A percentile compares a stretch with the other conserved stretches of the same genome.
Conservation (phyloP, 1,140 invertebrate genomes). For the Saccostrea echinata region DNA sequence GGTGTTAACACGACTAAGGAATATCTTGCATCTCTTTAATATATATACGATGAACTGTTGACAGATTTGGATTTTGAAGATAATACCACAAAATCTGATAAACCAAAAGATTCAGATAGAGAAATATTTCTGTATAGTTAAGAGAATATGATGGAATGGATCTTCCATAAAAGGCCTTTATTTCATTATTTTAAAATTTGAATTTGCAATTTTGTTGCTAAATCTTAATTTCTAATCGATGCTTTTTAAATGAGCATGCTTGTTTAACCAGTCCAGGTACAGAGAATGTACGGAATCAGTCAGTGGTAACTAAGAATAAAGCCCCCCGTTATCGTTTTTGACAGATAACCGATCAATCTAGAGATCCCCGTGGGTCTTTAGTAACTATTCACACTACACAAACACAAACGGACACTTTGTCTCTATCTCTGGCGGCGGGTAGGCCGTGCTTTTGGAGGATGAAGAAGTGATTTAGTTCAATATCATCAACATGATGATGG, state of each 20-base stretch:
- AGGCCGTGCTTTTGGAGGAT: not conserved
- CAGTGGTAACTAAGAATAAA: not conserved
- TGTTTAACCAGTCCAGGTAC: not conserved
- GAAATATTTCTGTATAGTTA: not conserved
- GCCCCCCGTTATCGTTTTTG: not conserved
- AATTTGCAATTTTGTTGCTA: not conserved
- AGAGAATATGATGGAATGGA: not conserved
- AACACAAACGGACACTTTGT: slow-evolving; percentile 1
- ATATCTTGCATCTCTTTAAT: not conserved
- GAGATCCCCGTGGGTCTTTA: not conserved
- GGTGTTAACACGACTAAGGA: not conserved
- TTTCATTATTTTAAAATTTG: too few relatives aligned
- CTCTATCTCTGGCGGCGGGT: not conserved
- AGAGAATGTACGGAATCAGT: not conserved
- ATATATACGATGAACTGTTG: not conserved
- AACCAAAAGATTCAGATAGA: not conserved
- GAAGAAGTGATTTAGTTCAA: not conserved
- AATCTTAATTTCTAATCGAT: not conserved
- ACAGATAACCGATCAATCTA: slow-evolving; percentile 20
- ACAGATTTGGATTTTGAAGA: not conserved
- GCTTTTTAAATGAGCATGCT: not conserved
- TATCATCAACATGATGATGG: not conserved
- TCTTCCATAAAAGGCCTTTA: not conserved
- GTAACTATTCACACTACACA: slow-evolving; percentile 25
- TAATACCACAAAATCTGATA: not conserved